Evolutionary conservation across 2,113 vertebrate genomes (phyloP), one percentile per base, ranked within the genome.

Genomic region (Leucopsar rothschildi): DNA sequence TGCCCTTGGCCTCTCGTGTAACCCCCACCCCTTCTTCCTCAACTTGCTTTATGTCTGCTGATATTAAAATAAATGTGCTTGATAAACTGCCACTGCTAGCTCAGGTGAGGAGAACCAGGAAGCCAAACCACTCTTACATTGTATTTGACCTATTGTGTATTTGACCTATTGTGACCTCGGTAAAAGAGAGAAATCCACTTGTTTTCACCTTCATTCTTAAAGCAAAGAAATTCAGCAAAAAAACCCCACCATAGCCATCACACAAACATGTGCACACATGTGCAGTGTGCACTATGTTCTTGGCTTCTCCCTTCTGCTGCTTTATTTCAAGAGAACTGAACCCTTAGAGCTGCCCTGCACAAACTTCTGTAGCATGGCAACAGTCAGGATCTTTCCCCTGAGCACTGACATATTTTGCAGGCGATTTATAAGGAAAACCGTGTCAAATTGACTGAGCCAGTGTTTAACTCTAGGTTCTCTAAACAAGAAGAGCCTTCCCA

Each of bases 31-130:
- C 45, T 93, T 66, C 71, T 77, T 82, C 85, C 40, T 88, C 79
- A 75, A 39, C 52, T 93, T 70, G 31, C 64, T 95, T 83, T 90
- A 88, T 90, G 79, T 94, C 79, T 80, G 59, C 60, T 92, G 82
- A 90, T 92, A 88, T 55, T 49, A 53, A 75, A 90, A 83, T 65
- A 88, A 88, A 88, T 1, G 5, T 68, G n/a, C 39, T 75, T 35
- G 25, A 78, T 82, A 88, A 90, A 71, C n/a, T 81, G 52, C 25
- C 69, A 42, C 50, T 75, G 71, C 82, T 80, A 66, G 60, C 75
- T 96, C 87, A 92, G 91, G 75, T 94, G 52, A 64, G 45, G 24
- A 89, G 28, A 95, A 40, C 9, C 49, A 75, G 66, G 60, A 88
- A 90, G 56, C 14, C 85, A 93, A 93, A 88, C 4, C 39, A 59